Base-by-base conservation (phyloP, 2,113 vertebrate genomes). In the Oncorhynchus gorbuscha region DNA sequence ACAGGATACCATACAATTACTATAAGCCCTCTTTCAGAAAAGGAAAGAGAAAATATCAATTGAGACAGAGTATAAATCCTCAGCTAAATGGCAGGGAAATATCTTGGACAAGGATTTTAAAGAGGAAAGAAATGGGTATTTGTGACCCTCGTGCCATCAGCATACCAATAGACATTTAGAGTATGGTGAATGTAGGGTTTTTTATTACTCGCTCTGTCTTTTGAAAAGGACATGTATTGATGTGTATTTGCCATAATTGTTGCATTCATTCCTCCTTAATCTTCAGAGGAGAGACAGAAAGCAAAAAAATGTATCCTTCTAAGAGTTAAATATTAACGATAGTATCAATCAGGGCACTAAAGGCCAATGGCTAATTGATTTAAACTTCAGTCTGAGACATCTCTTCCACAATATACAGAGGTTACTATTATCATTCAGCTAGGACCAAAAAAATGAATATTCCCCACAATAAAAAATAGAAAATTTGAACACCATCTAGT, bases 201-300 rank as follows among this genome's bases (percentile, higher is more conserved):
- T 88, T 83, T 84, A 85, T 87, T 81, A 71, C 78, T 84, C 71
- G 75, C 85, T 81, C 74, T 75, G 83, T 86, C 77, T 83, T 84
- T 69, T 58, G 71, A 85, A 84, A 87, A 83, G 73, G 74, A 76
- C 69, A 75, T 48, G 20, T 61, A 75, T 12, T 74, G 69, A 80
- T 67, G 28, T 24, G 39, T 32, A 72, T 55, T 73, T 69, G 59
- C 74, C 74, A 73, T 72, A 86, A 82, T 71, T 68, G 14, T 51
- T 45, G 72, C 45, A 67, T 51, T n/a, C 30, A 65, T 13, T 49
- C 51, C 72, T 80, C 67, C 73, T 86, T 76, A 66, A 80, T 79
- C 75, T 81, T 75, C 68, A 58, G 65, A 76, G 65, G 78, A 55
- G 6, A 48, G 71, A 80, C 65, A 79, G 81, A 79, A 76, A 75